Evolutionary conservation across 2,113 vertebrate genomes (phyloP).

Genomic region (Festucalex cinctus): DNA sequence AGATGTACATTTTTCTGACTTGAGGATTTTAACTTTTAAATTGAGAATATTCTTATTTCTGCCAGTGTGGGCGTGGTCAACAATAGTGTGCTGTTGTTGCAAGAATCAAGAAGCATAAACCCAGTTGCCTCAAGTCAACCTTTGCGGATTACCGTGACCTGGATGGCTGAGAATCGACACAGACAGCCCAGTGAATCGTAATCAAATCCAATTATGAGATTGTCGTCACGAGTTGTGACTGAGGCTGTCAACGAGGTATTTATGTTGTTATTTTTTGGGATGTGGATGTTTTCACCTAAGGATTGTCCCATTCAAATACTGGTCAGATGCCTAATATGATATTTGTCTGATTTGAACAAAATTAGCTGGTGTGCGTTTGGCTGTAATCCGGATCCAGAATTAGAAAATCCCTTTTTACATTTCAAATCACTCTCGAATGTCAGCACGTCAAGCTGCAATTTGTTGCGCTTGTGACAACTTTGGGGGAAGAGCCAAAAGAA

Average conservation of each 20-base stretch:
- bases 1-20: no score
- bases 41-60: not conserved
- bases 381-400: not conserved
- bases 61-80: not conserved
- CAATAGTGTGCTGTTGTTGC: not conserved
- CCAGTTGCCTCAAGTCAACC: not conserved
- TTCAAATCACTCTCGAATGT: not conserved
- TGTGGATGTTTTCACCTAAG: not conserved
- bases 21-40: not conserved
- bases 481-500: not conserved
- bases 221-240: not conserved
- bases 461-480: constrained; percentile 1
- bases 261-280: not conserved
- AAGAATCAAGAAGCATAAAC: not conserved
- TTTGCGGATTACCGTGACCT: not conserved
- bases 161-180: not conserved
- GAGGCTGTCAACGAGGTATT: not conserved
- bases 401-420: not conserved
- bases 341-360: not conserved
- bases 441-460: constrained; percentile 1
- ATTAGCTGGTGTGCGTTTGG: not conserved
- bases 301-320: not conserved
- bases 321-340: not conserved
- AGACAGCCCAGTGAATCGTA: not conserved
- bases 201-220: constrained; percentile 4